Evolutionary conservation across 2,113 vertebrate genomes (phyloP).

Genomic region (Amazona vittata): DNA sequence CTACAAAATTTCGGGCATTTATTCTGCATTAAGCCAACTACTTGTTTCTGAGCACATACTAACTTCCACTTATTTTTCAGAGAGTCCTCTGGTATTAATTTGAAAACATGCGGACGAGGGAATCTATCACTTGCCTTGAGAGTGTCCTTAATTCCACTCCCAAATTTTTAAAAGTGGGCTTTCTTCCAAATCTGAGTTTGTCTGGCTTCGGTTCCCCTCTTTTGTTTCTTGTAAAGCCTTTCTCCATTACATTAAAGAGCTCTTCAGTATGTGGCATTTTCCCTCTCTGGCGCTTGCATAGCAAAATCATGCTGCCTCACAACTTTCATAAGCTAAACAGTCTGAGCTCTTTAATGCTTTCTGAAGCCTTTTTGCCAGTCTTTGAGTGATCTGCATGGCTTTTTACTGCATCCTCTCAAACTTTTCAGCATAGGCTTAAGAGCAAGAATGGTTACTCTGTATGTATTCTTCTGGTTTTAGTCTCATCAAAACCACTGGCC

Average conservation of each 20-base stretch:
- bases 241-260: constrained; percentile 27
- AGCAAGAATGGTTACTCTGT: not conserved
- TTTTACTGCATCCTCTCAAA: not conserved
- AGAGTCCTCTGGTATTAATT: constrained; percentile 21
- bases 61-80: constrained; percentile 9
- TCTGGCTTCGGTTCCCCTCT: not conserved
- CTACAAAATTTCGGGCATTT: not conserved
- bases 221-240: constrained; percentile 31
- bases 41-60: not conserved
- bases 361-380: not conserved
- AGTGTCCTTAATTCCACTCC: constrained; percentile 19
- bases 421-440: not conserved
- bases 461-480: not conserved
- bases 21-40: not conserved
- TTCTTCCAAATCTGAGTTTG: constrained; percentile 13
- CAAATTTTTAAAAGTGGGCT: not conserved
- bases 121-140: constrained; percentile 1
- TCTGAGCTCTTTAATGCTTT: not conserved
- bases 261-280: constrained; percentile 29
- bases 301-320: not conserved
- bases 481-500: not conserved
- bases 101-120: not conserved
- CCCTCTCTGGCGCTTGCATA: not conserved
- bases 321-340: not conserved
- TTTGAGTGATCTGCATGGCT: not conserved